Base-by-base conservation (phyloP, 2,797 vertebrate genomes). In the Enteromius radiatus region DNA sequence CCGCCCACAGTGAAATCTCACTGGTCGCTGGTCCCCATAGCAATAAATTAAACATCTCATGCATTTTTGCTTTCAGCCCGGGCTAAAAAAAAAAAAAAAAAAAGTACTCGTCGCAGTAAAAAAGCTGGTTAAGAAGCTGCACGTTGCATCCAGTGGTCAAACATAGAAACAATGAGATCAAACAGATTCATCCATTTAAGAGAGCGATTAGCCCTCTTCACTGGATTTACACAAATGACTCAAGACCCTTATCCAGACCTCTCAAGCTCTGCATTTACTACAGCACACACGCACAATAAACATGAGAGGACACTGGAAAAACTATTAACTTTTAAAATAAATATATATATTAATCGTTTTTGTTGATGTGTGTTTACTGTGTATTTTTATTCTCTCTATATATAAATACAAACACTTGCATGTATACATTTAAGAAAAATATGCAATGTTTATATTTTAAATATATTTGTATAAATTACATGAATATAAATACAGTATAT, bases 191-290 rank as follows among this genome's bases (percentile, higher is more conserved):
- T 4, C 28, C 76, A 45, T 64, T 68, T 68, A 73, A 56, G n/a
- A 61, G 6, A 11, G 54, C 78, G 83, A 86, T 81, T 80, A 67
- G 28, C 41, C 67, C 19, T 52, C 19, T 82, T 78, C 61, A 31
- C 59, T 75, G 80, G 84, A 85, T 81, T 85, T 76, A 87, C 86
- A 86, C 78, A 83, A 85, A 77, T 84, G 76, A 83, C 83, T 76
- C 77, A 17, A 84, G 86, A 88, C 76, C 80, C 61, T 78, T 65
- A 49, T 28, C 69, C 68, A 36, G 70, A 76, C 75, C 70, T 65
- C 28, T 36, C 31, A 8, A 63, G 31, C 11, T 0, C 7, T 0
- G n/a, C 38, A 45, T 28, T 43, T 17, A 61, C 65, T 84, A 65
- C 9, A 26, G 0, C 7, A 21, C 61, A 59, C 23, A 9, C 2